Percentiles rank a stretch among this genome's conserved stretches.
These are phyloP conservation scores for Heptranchias perlo DNA, from an alignment of 2,113 vertebrate species.

Conservation along the genomic window DNA sequence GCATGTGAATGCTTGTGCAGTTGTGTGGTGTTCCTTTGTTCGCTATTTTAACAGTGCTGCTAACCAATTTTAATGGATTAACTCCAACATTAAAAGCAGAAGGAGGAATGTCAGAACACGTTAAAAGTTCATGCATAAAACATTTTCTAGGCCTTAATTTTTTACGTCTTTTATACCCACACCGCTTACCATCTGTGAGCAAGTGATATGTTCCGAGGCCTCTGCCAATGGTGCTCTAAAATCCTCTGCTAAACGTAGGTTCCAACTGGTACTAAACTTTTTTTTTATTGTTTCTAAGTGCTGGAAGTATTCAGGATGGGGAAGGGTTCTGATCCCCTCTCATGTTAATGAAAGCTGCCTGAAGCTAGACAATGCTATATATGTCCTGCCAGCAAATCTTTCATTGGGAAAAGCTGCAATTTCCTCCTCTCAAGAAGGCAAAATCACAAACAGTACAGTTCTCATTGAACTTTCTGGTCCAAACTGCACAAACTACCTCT, in stretches of 20 bases:
- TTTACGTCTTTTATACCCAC: neutral
- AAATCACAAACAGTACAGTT: neutral
- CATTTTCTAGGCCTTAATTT: neutral
- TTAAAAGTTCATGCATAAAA: neutral
- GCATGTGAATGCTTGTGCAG: neutral
- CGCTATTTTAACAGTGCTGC: neutral
- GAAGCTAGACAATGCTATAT: neutral
- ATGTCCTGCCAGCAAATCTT: neutral
- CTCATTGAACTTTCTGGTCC: neutral
- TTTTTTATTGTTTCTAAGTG: neutral
- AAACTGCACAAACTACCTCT: no score
- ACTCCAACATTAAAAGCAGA: neutral
- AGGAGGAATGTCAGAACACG: neutral
- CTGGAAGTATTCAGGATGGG: neutral
- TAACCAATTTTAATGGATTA: neutral
- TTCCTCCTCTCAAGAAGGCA: neutral
- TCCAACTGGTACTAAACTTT: neutral
- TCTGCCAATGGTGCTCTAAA: neutral
- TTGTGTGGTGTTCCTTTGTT: neutral
- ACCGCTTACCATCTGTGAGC: neutral
- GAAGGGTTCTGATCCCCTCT: neutral
- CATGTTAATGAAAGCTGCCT: neutral
- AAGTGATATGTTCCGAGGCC: neutral
- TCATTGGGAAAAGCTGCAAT: no score
- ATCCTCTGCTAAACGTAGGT: neutral